A percentile compares a stretch with the other conserved stretches of the same genome.
Conservation (phyloP, 2,113 vertebrate species). For the Hepsetus odoe region DNA sequence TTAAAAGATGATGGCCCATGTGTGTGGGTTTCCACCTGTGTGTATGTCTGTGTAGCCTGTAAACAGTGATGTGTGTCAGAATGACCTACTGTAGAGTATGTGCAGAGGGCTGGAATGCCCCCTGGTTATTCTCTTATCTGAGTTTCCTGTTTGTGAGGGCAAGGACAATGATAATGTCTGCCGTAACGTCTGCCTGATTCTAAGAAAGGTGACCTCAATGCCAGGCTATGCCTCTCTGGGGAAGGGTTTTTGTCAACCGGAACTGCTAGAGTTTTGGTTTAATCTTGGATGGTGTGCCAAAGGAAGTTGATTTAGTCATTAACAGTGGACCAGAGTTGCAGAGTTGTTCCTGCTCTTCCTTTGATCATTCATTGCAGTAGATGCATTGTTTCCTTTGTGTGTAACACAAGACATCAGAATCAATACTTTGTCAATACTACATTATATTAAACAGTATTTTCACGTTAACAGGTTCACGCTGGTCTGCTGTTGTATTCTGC, state of each 20-base stretch:
- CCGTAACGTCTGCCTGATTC: neutral
- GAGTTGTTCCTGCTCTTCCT: conserved; percentile 6
- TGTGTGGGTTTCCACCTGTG: conserved; percentile 30
- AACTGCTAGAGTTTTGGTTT: conserved; percentile 6
- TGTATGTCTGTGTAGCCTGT: conserved; percentile 32
- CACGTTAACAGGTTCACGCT: neutral
- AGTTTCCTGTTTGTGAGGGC: conserved; percentile 27
- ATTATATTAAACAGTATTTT: neutral
- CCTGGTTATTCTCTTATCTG: conserved; percentile 25
- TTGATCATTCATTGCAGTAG: conserved; percentile 15
- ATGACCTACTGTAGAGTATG: neutral
- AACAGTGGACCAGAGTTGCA: neutral
- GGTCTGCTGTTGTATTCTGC: neutral
- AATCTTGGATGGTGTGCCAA: neutral
- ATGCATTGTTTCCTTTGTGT: conserved; percentile 11
- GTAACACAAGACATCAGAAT: neutral
- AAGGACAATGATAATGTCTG: neutral
- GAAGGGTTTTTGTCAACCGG: conserved; percentile 20
- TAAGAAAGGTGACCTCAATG: neutral
- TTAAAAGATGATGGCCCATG: neutral
- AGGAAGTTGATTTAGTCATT: conserved; percentile 19
- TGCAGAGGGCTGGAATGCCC: conserved; percentile 40
- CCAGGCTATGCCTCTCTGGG: neutral
- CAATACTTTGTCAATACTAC: neutral
- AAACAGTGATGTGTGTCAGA: conserved; percentile 23